Base-by-base conservation (phyloP, 2,888 invertebrate genomes). In the Lordiphosa andalusiaca region DNA sequence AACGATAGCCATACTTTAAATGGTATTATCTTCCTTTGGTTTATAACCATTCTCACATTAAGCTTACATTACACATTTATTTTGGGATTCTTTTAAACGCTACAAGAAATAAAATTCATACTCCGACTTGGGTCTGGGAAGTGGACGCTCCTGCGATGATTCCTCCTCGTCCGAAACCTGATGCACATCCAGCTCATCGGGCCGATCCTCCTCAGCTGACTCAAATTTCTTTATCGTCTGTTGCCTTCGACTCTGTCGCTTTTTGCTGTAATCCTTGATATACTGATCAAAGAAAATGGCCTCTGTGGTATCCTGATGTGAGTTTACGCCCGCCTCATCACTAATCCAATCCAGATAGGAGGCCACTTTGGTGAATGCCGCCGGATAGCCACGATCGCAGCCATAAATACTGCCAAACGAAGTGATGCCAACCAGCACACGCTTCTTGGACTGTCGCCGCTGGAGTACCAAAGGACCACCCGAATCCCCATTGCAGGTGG, bases 401-500 rank as follows among this genome's bases (percentile, higher is more conserved):
- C 88, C 88, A 40, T 86, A 86, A 50, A 88, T 88, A 54, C 87
- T 88, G 16, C 89, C 89, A 50, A 88, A 89, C 2, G 89, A 89
- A 4, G 88, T 89, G 21, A 89, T 66, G 0, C 89, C 89, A 38
- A 89, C 77, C 6, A 89, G 71, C 7, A 87, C 75, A 3, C 85
- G 81, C 38, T 76, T 84, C 41, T 85, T 86, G 2, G 84, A 83
- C 40, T 74, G 69, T 4, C 82, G 74, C 1, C 88, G 82, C 52
- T 84, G 88, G 30, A 86, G 59, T 13, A 87, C 89, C 49, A 89
- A 62, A 2, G 88, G 88, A 12, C 88, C 88, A 23, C 88, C 88
- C 7, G 90, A 90, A 61, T 91, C 91, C 0, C 91, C 91, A 25
- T 87, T 89, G 78, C 91, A 91, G 2, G 90, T 89, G 47, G 90